Base-by-base conservation (phyloP, 2,113 vertebrate species). In the Chaenocephalus aceratus region DNA sequence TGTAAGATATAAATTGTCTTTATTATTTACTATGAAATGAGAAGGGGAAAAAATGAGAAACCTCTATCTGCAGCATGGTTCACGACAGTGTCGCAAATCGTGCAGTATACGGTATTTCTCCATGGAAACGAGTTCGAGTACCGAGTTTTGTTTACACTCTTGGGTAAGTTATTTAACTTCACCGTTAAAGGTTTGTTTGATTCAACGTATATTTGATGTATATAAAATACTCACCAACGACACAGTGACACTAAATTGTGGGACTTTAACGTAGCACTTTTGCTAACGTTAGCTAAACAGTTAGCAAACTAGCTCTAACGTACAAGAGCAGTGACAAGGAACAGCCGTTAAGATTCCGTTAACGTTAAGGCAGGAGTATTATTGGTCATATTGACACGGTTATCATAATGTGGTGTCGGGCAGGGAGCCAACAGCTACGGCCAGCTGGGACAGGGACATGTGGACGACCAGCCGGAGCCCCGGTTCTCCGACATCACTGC, bases 401-500 rank as follows among this genome's bases (percentile, higher is more conserved):
- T 41, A 6, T 41, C 36, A 41, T 6, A 1, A 15, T 61, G 13
- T 67, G 6, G 34, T 86, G 71, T 53, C 7, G 53, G 48, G 65
- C 89, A 99, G 98, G 98, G 97, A 75, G 96, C 97, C 16, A 99
- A 99, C 92, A 98, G 97, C 89, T 96, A 96, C 21, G 98, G 97
- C 14, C 98, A 99, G 53, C 96, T 98, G 84, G 97, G 97, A 26
- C 95, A 95, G 79, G 96, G 95, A 48, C 94, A 97, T 91, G 95
- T 84, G 75, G 96, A 96, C 82, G 97, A 99, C 90, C 90, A 91
- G 63, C 46, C 92, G 15, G 72, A 88, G 56, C 97, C 97, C 18
- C 91, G 72, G 71, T 8, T 85, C 87, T 91, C 84, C 71, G 82
- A 92, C 49, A 72, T 14, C 53, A 51, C 81, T 3, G 73, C 86